Conservation (phyloP, 23 tunicate species). For the Aplidium turbinatum region DNA sequence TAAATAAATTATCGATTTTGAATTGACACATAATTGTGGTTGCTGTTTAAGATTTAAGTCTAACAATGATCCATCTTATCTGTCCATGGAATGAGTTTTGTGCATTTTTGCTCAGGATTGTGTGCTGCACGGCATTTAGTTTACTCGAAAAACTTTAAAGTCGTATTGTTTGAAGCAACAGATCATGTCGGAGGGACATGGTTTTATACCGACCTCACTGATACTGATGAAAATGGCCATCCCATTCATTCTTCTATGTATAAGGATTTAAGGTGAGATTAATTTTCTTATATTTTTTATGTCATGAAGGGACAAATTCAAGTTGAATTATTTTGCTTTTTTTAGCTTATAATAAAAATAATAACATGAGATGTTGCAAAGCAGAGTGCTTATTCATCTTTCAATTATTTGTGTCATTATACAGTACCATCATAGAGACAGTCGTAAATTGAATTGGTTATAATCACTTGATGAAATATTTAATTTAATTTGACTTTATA, state of each 20-base stretch:
- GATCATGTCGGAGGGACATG: slow-evolving; percentile 81
- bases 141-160: slow-evolving; percentile 23
- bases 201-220: slow-evolving; percentile 66
- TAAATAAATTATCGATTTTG: no score
- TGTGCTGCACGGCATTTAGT: slow-evolving; percentile 75
- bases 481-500: no score
- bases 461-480: no score
- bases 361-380: background rate
- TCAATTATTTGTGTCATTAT: background rate
- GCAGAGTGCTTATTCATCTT: no score
- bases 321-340: background rate
- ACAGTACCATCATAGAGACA: background rate
- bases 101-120: slow-evolving; percentile 35
- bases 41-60: no score
- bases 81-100: background rate
- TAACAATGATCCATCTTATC: background rate
- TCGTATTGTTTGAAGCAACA: slow-evolving; percentile 62
- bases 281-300: background rate
- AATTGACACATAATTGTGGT: no score
- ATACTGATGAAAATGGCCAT: slow-evolving; percentile 61
- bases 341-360: background rate
- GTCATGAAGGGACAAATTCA: no score
- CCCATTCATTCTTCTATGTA: slow-evolving; percentile 88
- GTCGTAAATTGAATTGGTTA: no score
- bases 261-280: slow-evolving; percentile 64